Base-by-base conservation (phyloP, 2,797 vertebrate genomes). In the Glyptemys insculpta region DNA sequence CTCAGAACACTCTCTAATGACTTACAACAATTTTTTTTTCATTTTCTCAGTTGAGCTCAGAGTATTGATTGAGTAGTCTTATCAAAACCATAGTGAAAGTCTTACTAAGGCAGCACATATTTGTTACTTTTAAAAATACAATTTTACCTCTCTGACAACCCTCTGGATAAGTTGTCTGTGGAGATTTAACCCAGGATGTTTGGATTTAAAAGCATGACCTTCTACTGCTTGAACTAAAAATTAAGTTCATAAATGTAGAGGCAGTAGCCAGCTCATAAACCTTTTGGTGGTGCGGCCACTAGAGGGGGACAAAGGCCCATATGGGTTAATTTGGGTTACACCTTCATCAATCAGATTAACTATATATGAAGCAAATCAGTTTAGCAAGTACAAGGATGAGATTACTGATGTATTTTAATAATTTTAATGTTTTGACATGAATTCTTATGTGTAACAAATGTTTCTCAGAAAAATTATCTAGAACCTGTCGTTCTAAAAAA, bases 1-100 rank as follows among this genome's bases (percentile, higher is more conserved):
- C 29, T 37, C 68, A 78, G 59, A 29, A 1, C 23, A 1, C 23
- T 44, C 0, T 31, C 27, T 12, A 1, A 0, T 0, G 62, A 4
- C 49, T 49, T 49, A 4, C 29, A 19, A 72, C n/a, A 72, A 41
- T 34, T 18, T 37, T 65, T 65, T 65, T n/a, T 65, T 21, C 5
- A 18, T 74, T 41, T 41, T 68, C 50, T 5, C 18, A 18, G 12
- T 44, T 50, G 21, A 56, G 41, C 29, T 79, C n/a, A 12, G 68
- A 25, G 86, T 29, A 15, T 79, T 83, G 29, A 34, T 65, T 57
- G 8, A 0, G 15, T 10, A 53, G 6, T 14, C 50, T 15, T 37
- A 19, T 78, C 41, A 62, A 44, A 85, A 25, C 6, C 3, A 1
- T 7, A 53, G 85, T 14, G 50, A 19, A 54, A 54, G 29, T 50